phyloP scores from a whole-genome alignment of 2,113 vertebrate species.

The Chlamydotis undulata region DNA sequence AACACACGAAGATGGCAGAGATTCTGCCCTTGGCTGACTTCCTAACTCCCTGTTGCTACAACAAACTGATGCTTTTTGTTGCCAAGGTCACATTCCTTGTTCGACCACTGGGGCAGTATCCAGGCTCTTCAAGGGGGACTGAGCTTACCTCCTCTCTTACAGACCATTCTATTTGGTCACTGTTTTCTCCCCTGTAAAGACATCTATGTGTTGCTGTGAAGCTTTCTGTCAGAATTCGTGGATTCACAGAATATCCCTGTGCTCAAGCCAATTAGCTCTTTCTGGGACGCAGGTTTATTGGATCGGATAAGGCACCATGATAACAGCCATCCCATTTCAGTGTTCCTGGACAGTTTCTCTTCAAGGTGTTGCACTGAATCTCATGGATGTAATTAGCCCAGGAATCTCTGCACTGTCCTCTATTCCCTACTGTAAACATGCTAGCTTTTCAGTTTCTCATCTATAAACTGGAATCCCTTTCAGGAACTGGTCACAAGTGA shows the following conservation, averaged over 20 bases:
- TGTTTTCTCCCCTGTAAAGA: background rate
- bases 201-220: background rate
- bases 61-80: background rate
- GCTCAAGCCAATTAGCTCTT: background rate
- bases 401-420: background rate
- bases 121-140: background rate
- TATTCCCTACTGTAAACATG: background rate
- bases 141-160: background rate
- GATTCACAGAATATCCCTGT: background rate
- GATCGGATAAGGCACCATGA: background rate
- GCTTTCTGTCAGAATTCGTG: background rate
- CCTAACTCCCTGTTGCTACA: background rate
- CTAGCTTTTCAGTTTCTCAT: background rate
- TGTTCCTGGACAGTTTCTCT: background rate
- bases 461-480: background rate
- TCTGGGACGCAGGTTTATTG: background rate
- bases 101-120: background rate
- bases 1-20: background rate
- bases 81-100: background rate
- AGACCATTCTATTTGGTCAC: background rate
- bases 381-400: background rate
- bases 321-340: background rate
- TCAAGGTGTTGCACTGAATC: background rate
- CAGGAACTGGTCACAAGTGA: background rate
- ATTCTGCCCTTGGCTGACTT: background rate